Conservation (phyloP, 2,888 invertebrate species). For the Dione vanillae region DNA sequence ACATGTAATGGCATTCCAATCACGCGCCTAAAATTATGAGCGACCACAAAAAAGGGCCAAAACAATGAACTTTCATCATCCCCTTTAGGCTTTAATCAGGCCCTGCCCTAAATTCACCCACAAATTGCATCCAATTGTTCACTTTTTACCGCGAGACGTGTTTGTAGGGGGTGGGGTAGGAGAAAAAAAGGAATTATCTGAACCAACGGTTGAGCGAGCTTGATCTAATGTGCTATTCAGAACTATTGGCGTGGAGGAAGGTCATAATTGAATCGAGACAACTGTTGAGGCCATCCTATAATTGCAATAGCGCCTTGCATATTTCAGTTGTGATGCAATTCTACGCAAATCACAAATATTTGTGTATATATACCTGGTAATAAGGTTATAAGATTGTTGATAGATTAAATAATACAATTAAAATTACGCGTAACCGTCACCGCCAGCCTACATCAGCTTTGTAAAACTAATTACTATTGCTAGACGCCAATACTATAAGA, state of each 20-base stretch:
- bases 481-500: too few species aligned
- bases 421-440: too few species aligned
- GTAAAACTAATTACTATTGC: too few species aligned
- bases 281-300: constrained; percentile 54
- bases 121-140: constrained; percentile 84
- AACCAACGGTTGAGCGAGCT: constrained; percentile 59
- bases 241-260: constrained; percentile 65
- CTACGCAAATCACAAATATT: not conserved
- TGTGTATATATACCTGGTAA: too few species aligned
- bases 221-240: constrained; percentile 70
- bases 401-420: too few species aligned
- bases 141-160: constrained; percentile 77
- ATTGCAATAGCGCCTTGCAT: constrained; percentile 35
- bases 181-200: constrained; percentile 67
- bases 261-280: constrained; percentile 48
- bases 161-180: constrained; percentile 63
- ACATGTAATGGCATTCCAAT: constrained; percentile 31
- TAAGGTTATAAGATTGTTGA: too few species aligned
- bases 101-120: constrained; percentile 79
- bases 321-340: not conserved
- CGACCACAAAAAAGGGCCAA: constrained; percentile 68
- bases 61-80: constrained; percentile 67
- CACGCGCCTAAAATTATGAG: constrained; percentile 70
- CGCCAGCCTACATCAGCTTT: too few species aligned
- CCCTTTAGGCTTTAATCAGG: constrained; percentile 75